Base-by-base conservation (phyloP, 1,140 invertebrate genomes). In the Condylostylus longicornis region DNA sequence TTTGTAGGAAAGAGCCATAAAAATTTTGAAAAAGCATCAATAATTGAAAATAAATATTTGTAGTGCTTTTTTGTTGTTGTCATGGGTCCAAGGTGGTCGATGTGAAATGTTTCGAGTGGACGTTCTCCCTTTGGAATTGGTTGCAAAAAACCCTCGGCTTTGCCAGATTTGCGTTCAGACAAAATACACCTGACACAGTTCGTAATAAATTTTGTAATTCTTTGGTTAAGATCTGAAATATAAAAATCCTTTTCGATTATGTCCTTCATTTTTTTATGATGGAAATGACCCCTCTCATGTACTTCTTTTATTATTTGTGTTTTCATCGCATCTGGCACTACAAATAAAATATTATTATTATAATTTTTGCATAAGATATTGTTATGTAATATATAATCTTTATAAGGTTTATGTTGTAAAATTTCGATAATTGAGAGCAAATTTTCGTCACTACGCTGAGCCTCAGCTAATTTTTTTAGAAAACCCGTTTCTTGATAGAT, bases 11-110 rank as follows among this genome's bases (percentile, higher is more conserved):
- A 60, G 17, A 64, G 14, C 50, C 53, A 62, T 1, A 47, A 37
- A 44, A 62, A 66, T 32, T 65, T 64, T 1, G 54, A 50, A 45
- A 63, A 65, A 2, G 40, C 53, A 41, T 64, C 61, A 7, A 62
- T 40, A 0, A 65, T 42, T 0, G 44, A 51, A 0, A 66, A 49
- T 5, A 65, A 47, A 42, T 63, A 45, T n/a, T 55, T 52, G 36
- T 66, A 65, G 12, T 44, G 40, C 29, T 66, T 65, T 8, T 42
- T 44, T 0, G 58, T 58, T 8, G 42, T 33, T 17, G 42, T 34
- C 8, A 64, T 27, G 2, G 62, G 64, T 34, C 64, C 62, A 14
- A 47, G n/a, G 21, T 42, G 40, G 30, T 45, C 40, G n/a, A 47
- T 15, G 40, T 47, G 42, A 2, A 39, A 45, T 2, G 51, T 54